These are phyloP conservation scores for Trachythela sp. DNA, from an alignment of 64 coral and sea anemone species.

Conservation along the genomic window DNA sequence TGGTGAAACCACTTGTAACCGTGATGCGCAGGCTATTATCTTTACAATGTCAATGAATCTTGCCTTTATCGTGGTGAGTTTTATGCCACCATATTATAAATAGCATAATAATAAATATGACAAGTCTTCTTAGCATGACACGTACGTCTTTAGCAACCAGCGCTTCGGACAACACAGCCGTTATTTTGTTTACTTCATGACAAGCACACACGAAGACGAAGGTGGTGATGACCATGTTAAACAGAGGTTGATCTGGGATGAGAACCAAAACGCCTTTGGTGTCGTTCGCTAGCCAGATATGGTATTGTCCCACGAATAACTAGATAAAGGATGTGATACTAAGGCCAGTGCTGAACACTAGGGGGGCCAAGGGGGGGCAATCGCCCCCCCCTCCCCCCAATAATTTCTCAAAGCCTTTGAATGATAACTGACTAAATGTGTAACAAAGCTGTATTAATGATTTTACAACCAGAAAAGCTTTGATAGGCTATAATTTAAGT, in stretches of 20 bases:
- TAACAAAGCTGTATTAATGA: too few species aligned
- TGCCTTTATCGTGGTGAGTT: constrained; percentile 54
- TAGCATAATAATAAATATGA: constrained; percentile 84
- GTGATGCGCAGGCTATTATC: too few species aligned
- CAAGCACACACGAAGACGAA: constrained; percentile 88
- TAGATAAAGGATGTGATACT: constrained; percentile 28
- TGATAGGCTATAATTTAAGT: too few species aligned
- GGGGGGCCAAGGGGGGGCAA: neutral
- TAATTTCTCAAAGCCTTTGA: too few species aligned
- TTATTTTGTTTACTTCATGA: constrained; percentile 84
- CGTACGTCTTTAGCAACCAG: constrained; percentile 76
- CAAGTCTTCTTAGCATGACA: constrained; percentile 71
- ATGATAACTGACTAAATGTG: too few species aligned
- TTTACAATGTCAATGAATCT: neutral
- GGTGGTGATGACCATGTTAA: constrained; percentile 75
- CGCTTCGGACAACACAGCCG: constrained; percentile 62
- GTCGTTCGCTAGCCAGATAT: constrained; percentile 91
- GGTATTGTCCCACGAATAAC: constrained; percentile 96
- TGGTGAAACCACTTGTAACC: too few species aligned
- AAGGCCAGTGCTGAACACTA: too few species aligned
- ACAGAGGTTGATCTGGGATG: constrained; percentile 63
- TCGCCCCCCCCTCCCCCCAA: too few species aligned
- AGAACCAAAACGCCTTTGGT: constrained; percentile 83
- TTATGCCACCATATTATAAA: constrained; percentile 99
- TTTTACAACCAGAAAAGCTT: too few species aligned